A percentile compares a stretch with the other conserved stretches of the same genome.
These are phyloP conservation scores for Ladona fulva DNA, from an alignment of 1,140 invertebrate genomes.

Conservation along the genomic window DNA sequence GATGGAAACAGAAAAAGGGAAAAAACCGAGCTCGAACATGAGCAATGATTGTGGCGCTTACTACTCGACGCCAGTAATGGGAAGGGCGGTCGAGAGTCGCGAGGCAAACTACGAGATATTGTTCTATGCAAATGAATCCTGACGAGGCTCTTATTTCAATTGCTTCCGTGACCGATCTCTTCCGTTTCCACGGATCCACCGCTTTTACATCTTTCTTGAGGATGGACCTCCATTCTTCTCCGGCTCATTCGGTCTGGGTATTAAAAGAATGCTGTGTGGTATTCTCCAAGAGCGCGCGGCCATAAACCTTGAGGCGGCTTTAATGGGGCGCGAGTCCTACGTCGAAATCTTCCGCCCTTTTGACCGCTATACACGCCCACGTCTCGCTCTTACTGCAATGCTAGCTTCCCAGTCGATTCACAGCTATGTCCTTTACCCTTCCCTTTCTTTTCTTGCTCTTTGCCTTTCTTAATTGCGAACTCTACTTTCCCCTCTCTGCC, in stretches of 20 bases:
- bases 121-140: background rate
- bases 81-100: background rate
- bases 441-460: too few relatives aligned
- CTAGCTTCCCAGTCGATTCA: too few relatives aligned
- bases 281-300: background rate
- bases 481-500: too few relatives aligned
- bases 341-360: background rate
- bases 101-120: background rate
- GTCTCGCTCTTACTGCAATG: background rate
- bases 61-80: background rate
- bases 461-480: too few relatives aligned
- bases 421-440: too few relatives aligned
- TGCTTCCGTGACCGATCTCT: background rate
- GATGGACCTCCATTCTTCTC: background rate
- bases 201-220: background rate
- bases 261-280: background rate
- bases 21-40: background rate
- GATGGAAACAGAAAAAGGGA: background rate
- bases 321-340: background rate
- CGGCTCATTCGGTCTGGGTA: background rate
- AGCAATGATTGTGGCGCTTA: background rate
- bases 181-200: background rate
- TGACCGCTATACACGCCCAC: background rate
- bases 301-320: background rate
- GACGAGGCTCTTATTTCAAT: background rate